These are phyloP conservation scores for Turnix velox DNA, from an alignment of 2,113 vertebrate genomes.

Conservation along the genomic window DNA sequence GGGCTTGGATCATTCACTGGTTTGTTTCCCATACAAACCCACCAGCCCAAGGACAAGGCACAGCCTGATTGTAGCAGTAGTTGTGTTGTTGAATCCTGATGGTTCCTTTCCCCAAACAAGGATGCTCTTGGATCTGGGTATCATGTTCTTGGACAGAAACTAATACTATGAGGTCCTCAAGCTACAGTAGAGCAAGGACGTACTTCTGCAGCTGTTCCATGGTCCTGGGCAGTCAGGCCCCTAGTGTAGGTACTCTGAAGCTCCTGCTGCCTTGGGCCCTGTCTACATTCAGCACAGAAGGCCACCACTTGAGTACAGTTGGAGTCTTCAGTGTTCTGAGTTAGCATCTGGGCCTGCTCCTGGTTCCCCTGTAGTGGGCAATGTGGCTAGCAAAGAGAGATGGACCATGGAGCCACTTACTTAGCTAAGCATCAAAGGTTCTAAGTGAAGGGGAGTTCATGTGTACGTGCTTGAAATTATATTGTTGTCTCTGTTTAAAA, in stretches of 20 bases:
- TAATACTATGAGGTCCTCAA: neutral
- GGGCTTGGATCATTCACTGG: neutral
- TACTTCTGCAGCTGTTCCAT: neutral
- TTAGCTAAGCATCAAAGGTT: neutral
- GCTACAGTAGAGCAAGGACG: neutral
- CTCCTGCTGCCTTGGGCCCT: neutral
- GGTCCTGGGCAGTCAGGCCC: no score
- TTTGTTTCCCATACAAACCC: neutral
- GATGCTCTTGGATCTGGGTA: accelerated
- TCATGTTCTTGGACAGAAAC: neutral
- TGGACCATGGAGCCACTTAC: accelerated
- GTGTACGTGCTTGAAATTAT: neutral
- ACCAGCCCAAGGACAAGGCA: neutral
- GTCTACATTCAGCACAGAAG: neutral
- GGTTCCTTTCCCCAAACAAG: neutral
- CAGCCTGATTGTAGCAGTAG: neutral
- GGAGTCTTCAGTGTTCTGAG: neutral
- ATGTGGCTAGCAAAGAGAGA: neutral
- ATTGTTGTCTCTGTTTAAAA: neutral
- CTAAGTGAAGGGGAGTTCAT: neutral
- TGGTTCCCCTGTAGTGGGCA: accelerated
- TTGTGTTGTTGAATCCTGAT: neutral
- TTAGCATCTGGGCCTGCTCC: no score
- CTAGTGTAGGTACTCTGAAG: neutral
- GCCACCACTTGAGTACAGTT: accelerated